Evolutionary conservation across 64 coral and sea anemone genomes (phyloP).

Genomic region (Platygyra sinensis): DNA sequence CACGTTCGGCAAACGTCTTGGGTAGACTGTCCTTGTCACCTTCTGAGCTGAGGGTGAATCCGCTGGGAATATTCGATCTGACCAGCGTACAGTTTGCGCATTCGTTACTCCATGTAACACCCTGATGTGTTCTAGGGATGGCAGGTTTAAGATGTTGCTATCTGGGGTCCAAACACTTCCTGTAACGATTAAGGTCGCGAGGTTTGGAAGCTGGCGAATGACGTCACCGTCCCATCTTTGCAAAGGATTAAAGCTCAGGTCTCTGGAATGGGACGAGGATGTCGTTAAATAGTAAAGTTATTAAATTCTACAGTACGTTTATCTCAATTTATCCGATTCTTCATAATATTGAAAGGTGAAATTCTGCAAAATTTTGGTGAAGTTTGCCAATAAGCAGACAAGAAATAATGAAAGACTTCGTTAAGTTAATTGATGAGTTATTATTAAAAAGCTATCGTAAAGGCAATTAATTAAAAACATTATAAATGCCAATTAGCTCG

Average conservation of each 20-base stretch:
- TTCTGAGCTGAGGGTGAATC: not conserved
- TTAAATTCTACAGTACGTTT: too few relatives aligned
- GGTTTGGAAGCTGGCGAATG: conserved; percentile 24
- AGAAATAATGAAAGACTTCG: too few relatives aligned
- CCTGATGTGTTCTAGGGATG: not conserved
- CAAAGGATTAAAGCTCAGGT: conserved; percentile 43
- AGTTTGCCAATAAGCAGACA: too few relatives aligned
- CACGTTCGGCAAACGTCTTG: not conserved
- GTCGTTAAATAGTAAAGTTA: too few relatives aligned
- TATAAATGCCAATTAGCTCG: too few relatives aligned
- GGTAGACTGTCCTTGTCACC: not conserved
- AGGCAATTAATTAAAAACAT: too few relatives aligned
- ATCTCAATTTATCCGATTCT: too few relatives aligned
- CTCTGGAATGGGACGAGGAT: conserved; percentile 10
- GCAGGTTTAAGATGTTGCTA: conserved; percentile 26
- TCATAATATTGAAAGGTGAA: too few relatives aligned
- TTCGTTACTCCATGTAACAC: conserved; percentile 38
- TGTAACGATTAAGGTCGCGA: conserved; percentile 14
- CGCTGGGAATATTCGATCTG: not conserved
- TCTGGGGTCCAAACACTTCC: conserved; percentile 41
- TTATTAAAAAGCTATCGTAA: too few relatives aligned
- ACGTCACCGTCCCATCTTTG: conserved; percentile 46
- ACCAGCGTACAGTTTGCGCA: conserved; percentile 39
- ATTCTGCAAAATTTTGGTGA: too few relatives aligned
- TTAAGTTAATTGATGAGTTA: too few relatives aligned